Conservation (phyloP, 2,797 vertebrate genomes). For the Limnodromus scolopaceus region DNA sequence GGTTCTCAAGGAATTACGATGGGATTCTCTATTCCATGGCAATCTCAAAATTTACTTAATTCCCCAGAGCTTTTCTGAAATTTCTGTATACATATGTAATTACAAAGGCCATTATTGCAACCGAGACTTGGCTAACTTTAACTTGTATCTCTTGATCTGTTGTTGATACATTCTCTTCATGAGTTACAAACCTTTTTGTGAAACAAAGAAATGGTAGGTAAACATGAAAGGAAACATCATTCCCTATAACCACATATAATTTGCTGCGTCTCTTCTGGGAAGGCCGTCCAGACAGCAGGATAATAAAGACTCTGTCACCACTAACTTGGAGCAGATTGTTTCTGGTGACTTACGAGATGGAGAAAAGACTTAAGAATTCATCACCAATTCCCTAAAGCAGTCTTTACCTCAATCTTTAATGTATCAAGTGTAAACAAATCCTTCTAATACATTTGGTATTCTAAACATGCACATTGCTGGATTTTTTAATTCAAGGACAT, state of each 20-base stretch:
- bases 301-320: conserved; percentile 13
- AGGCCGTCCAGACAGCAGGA: neutral
- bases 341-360: conserved; percentile 3
- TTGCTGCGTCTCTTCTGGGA: neutral
- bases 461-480: neutral
- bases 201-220: neutral
- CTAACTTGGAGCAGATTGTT: conserved; percentile 19
- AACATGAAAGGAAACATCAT: neutral
- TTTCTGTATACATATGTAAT: neutral
- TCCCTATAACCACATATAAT: neutral
- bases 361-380: neutral
- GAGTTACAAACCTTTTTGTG: neutral
- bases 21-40: neutral
- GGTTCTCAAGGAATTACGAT: neutral
- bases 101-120: neutral
- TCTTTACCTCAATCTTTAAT: conserved; percentile 2
- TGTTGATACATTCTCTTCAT: neutral
- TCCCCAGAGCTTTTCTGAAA: neutral
- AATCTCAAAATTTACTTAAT: neutral
- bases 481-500: conserved; percentile 40
- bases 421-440: neutral
- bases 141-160: neutral
- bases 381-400: neutral
- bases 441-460: conserved; percentile 36
- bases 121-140: neutral